A percentile compares a stretch with the other conserved stretches of the same genome.
Conservation (phyloP, 92 coral and sea anemone genomes). For the Porites lobata region DNA sequence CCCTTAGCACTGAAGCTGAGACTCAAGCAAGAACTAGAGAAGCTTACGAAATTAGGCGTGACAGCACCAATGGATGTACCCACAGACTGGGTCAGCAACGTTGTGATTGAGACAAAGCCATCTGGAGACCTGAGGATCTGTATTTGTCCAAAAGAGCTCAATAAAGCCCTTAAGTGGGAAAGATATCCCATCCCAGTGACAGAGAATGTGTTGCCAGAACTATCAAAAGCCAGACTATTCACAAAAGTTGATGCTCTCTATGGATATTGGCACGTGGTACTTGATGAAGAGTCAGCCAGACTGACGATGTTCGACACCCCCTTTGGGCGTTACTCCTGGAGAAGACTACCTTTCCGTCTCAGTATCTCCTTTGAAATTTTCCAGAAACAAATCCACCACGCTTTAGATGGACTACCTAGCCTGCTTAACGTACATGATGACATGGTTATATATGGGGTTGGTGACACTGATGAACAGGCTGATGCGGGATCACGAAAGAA, state of each 20-base stretch:
- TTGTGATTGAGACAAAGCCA: conserved; percentile 37
- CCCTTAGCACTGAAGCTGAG: conserved; percentile 39
- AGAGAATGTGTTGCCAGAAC: conserved; percentile 68
- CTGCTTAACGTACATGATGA: conserved; percentile 51
- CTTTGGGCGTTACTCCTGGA: no score
- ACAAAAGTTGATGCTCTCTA: conserved; percentile 51
- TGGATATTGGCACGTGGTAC: conserved; percentile 50
- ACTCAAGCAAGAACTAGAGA: conserved; percentile 54
- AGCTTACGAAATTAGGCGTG: conserved; percentile 33
- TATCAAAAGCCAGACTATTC: conserved; percentile 62
- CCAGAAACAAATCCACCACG: no score
- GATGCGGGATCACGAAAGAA: conserved; percentile 35
- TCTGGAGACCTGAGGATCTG: conserved; percentile 56
- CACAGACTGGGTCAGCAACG: conserved; percentile 52
- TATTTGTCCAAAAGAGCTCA: conserved; percentile 44
- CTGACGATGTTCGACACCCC: not conserved
- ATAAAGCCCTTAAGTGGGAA: conserved; percentile 13
- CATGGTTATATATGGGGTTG: conserved; percentile 70
- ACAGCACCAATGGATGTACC: conserved; percentile 20
- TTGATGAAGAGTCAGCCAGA: conserved; percentile 42
- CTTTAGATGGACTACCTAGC: not conserved
- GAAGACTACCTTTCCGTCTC: no score
- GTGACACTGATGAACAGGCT: conserved; percentile 66
- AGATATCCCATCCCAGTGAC: conserved; percentile 46
- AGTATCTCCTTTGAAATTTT: no score